Evolutionary conservation across 2,113 vertebrate genomes (phyloP), one percentile per base, ranked within the genome.

Genomic region (Anarhynchus alexandrinus): DNA sequence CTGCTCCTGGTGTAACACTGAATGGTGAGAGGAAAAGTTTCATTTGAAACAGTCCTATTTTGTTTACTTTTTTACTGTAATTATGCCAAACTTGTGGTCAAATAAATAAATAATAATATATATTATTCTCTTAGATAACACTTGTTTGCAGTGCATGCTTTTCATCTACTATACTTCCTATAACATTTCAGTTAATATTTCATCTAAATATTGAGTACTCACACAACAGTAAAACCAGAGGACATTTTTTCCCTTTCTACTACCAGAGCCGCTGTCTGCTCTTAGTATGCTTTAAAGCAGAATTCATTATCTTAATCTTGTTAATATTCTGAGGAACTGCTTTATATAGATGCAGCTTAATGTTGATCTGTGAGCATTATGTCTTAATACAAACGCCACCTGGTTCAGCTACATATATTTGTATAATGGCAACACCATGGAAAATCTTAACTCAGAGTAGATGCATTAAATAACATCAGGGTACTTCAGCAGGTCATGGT

Each of bases 351-450:
- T 61, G 15, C 58, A 76, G 67, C 38, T 72, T 66, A 80, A 88
- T 27, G 40, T 19, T 92, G n/a, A 59, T 90, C 76, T 81, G 58
- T 6, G 42, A 87, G 40, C 1, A 0, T 89, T 86, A 32, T 36
- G 26, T 92, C 92, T 94, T 93, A 59, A 62, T 95, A 90, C 19
- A 94, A 96, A 95, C 18, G 25, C 52, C 65, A 87, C n/a, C 40
- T n/a, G 12, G 40, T 94, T 92, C 67, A 82, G 55, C 58, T 89
- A 85, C 51, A 18, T 43, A 29, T 42, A 51, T 91, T 96, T 87
- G 32, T 86, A 23, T 17, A 36, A 93, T 6, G 5, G 16, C 76
- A 94, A 82, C 58, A 87, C 64, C 21, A 58, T 67, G 27, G 54
- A 96, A 96, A 96, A 92, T 64, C 64, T 43, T 93, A 80, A 65